phyloP scores from a whole-genome alignment of 2,113 vertebrate species.

The Toxostoma redivivum region DNA sequence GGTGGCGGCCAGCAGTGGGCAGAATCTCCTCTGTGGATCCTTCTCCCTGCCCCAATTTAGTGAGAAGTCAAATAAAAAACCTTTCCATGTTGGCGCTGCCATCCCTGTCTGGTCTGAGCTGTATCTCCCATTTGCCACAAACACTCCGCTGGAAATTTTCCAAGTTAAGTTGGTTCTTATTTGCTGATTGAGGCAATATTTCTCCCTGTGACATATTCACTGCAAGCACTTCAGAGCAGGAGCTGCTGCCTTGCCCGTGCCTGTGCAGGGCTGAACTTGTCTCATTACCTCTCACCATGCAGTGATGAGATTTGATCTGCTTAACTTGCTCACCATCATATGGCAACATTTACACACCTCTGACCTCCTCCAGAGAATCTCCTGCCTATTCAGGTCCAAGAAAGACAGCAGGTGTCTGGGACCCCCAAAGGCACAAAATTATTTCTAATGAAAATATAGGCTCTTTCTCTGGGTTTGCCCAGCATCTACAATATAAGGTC shows the following conservation, averaged over 20 bases:
- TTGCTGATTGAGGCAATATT: background rate
- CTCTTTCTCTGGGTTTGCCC: background rate
- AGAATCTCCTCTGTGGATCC: background rate
- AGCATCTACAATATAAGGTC: background rate
- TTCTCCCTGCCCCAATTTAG: accelerated
- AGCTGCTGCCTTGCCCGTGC: background rate
- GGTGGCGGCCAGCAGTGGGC: background rate
- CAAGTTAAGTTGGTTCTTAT: background rate
- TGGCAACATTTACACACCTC: background rate
- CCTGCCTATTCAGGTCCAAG: background rate
- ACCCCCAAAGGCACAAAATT: background rate
- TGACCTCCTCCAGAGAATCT: background rate
- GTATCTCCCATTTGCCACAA: background rate
- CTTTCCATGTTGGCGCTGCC: background rate
- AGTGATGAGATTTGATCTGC: background rate
- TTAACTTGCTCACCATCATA: background rate
- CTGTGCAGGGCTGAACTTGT: background rate
- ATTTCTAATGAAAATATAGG: background rate
- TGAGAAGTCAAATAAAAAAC: background rate
- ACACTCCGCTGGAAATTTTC: background rate
- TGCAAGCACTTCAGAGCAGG: background rate
- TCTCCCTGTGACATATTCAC: background rate
- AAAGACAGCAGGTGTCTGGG: background rate
- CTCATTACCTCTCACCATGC: background rate
- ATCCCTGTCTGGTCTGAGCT: background rate